These are phyloP conservation scores for Diglossa cyanea DNA, from an alignment of 2,797 vertebrate genomes.

Conservation along the genomic window DNA sequence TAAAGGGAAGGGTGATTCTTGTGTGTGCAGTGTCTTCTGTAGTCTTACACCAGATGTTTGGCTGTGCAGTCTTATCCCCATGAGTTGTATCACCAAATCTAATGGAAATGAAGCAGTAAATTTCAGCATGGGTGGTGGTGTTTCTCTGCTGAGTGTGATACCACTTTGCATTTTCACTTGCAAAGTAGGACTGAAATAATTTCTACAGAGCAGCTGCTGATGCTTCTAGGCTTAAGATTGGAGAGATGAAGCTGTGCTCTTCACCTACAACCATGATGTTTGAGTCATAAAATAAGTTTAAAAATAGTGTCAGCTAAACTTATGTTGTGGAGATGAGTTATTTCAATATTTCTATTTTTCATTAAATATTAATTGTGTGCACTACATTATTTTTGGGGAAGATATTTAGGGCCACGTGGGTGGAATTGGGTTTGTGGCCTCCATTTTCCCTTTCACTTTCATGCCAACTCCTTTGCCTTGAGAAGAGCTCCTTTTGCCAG, in stretches of 20 bases:
- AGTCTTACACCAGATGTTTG: background rate
- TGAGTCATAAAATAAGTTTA: too few species aligned
- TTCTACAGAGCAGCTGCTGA: background rate
- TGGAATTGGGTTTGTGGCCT: too few species aligned
- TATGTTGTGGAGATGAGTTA: too few species aligned
- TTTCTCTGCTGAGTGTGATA: background rate
- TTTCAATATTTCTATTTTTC: too few species aligned
- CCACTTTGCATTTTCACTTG: background rate
- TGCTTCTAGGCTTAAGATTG: background rate
- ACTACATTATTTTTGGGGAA: too few species aligned
- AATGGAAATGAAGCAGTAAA: background rate
- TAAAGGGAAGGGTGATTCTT: background rate
- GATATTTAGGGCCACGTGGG: too few species aligned
- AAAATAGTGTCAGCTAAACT: too few species aligned
- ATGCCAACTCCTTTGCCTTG: too few species aligned
- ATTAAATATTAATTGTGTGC: too few species aligned
- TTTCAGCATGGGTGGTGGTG: background rate
- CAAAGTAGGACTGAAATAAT: background rate
- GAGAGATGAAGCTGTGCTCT: background rate
- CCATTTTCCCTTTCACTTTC: too few species aligned
- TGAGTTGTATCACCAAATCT: background rate
- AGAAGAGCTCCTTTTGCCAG: too few species aligned
- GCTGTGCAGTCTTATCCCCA: background rate
- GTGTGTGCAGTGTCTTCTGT: rapidly evolving
- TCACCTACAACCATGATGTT: background rate